A percentile compares a stretch with the other conserved stretches of the same genome.
phyloP scores from a whole-genome alignment of 1,140 invertebrate genomes.

The Parasteatoda tepidariorum region DNA sequence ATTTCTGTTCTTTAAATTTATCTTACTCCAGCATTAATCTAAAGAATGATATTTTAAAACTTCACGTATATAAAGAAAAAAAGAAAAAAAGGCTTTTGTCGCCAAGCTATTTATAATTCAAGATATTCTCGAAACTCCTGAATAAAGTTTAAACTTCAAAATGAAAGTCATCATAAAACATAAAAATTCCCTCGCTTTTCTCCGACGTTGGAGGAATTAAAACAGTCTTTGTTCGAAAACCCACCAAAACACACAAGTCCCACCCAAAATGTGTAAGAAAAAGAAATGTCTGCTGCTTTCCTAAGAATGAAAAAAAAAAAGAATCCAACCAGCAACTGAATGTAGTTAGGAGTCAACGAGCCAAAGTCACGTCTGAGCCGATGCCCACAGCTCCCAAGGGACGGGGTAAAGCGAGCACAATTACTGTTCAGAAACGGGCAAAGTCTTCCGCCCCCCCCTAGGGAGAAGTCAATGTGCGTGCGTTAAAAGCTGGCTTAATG shows the following conservation, averaged over 20 bases:
- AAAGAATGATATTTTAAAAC: no score
- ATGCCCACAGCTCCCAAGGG: not conserved
- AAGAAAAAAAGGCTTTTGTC: no score
- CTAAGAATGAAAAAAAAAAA: not conserved
- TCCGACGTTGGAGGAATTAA: no score
- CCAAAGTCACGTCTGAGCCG: conserved; percentile 18
- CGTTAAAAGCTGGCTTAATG: conserved; percentile 49
- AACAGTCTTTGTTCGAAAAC: no score
- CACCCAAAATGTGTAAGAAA: not conserved
- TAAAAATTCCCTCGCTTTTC: no score
- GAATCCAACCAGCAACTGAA: not conserved
- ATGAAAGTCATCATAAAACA: no score
- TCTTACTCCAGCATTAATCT: no score
- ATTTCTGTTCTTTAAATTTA: no score
- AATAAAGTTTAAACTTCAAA: no score
- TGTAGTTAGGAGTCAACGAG: not conserved
- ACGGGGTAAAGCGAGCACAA: conserved; percentile 6
- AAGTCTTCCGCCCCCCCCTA: not conserved
- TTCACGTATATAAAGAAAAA: no score
- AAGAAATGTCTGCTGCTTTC: not conserved
- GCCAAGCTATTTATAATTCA: no score
- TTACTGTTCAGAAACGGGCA: conserved; percentile 5
- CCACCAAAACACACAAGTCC: not conserved
- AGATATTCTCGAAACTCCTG: no score
- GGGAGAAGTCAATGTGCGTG: not conserved